A percentile compares a stretch with the other conserved stretches of the same genome.
These are phyloP conservation scores for Proteles cristata DNA, from an alignment of 2,113 vertebrate species.

Conservation along the genomic window DNA sequence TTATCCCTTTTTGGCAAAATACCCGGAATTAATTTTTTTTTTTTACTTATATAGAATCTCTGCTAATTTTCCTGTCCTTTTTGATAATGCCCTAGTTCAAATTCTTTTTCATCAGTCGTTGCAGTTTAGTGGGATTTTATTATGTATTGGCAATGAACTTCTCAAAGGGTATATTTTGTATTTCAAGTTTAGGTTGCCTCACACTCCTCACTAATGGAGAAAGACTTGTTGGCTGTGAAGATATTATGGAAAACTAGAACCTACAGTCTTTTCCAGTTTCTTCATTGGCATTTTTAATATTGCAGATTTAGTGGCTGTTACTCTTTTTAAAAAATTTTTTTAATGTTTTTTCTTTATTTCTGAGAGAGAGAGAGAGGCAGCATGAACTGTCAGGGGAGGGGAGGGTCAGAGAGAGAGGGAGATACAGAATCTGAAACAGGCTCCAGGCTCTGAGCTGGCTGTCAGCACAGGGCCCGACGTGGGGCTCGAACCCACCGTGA, in stretches of 20 bases:
- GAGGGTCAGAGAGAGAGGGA: too few species aligned
- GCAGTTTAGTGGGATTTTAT: not conserved
- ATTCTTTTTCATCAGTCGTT: conserved; percentile 12
- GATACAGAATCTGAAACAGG: too few species aligned
- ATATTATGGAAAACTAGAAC: not conserved
- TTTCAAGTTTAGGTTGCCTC: conserved; percentile 11
- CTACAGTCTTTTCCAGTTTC: not conserved
- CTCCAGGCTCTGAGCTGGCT: too few species aligned
- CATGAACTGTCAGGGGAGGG: too few species aligned
- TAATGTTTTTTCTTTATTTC: too few species aligned
- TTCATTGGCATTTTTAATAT: conserved; percentile 38
- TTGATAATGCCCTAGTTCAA: not conserved
- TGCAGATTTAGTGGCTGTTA: not conserved
- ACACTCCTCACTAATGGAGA: not conserved
- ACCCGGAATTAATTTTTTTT: conserved; percentile 30
- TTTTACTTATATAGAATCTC: conserved; percentile 35
- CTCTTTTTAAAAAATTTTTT: too few species aligned
- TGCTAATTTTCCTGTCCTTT: not conserved
- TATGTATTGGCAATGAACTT: not conserved
- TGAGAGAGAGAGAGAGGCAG: too few species aligned
- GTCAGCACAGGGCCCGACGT: too few species aligned
- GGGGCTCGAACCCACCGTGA: too few species aligned
- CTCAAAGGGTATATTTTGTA: not conserved
- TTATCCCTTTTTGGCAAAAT: conserved; percentile 45
- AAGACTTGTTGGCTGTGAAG: not conserved